Conservation (phyloP, 2,888 invertebrate species). For the Limnephilus auricula region DNA sequence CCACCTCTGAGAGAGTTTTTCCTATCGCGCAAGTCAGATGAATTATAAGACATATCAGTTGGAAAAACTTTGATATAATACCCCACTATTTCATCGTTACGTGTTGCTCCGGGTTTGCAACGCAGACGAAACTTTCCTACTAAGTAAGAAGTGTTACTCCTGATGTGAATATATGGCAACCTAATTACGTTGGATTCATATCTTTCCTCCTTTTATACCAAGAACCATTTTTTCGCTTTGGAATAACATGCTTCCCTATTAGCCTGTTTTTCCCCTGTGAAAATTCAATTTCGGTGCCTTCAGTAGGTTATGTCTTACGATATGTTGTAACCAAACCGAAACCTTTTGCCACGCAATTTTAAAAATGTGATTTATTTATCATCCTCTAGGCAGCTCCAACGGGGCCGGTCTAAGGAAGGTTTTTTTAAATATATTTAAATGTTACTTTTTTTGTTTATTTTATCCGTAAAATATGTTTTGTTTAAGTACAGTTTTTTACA, state of each 20-base stretch:
- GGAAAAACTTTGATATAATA: constrained; percentile 52
- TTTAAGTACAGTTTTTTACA: too few species aligned
- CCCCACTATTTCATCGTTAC: constrained; percentile 52
- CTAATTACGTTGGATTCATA: constrained; percentile 18
- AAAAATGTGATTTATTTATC: not conserved
- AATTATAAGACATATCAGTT: constrained; percentile 52
- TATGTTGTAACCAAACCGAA: not conserved
- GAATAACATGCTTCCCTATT: not conserved
- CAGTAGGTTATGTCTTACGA: not conserved
- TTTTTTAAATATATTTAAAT: not conserved
- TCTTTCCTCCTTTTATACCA: not conserved
- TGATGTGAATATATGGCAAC: constrained; percentile 37
- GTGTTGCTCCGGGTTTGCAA: constrained; percentile 50
- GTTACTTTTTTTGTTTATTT: too few species aligned
- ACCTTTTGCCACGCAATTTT: not conserved
- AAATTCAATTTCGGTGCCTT: not conserved
- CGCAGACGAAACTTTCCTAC: constrained; percentile 14
- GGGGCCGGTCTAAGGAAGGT: not conserved
- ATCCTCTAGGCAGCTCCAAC: not conserved
- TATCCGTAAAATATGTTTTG: too few species aligned
- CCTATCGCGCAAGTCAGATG: constrained; percentile 23
- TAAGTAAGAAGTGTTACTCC: constrained; percentile 41
- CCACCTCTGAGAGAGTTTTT: constrained; percentile 16
- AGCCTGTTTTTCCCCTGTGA: not conserved
- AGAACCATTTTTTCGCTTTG: not conserved